Evolutionary conservation across 2,113 vertebrate species (phyloP).

Genomic region (Recurvirostra avosetta): DNA sequence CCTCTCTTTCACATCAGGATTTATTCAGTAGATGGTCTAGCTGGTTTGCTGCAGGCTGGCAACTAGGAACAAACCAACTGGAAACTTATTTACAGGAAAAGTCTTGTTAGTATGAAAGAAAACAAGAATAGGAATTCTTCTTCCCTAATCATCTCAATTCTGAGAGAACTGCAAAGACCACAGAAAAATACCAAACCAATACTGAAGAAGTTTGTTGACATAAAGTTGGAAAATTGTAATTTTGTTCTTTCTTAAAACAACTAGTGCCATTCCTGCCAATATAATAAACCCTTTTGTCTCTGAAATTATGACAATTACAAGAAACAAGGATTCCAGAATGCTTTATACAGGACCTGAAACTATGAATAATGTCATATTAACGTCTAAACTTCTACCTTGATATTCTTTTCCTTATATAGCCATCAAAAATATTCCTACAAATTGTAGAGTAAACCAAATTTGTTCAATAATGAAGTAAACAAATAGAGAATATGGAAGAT

Average conservation of each 20-base stretch:
- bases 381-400: background rate
- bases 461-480: background rate
- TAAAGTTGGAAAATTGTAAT: background rate
- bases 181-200: background rate
- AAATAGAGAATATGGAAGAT: background rate
- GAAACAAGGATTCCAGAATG: background rate
- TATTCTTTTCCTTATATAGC: background rate
- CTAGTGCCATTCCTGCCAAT: background rate
- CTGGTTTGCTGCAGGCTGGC: background rate
- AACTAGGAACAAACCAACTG: background rate
- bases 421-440: background rate
- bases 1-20: background rate
- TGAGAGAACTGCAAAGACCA: background rate
- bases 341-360: background rate
- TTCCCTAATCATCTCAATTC: background rate
- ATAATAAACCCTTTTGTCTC: background rate
- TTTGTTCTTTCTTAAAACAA: background rate
- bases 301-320: background rate
- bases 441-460: background rate
- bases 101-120: background rate
- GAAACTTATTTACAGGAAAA: background rate
- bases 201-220: background rate
- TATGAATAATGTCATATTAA: background rate
- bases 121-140: background rate
- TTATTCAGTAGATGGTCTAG: background rate